A percentile compares a stretch with the other conserved stretches of the same genome.
phyloP scores from a whole-genome alignment of 2,888 invertebrate genomes.

The Agonopterix alstromeriana region DNA sequence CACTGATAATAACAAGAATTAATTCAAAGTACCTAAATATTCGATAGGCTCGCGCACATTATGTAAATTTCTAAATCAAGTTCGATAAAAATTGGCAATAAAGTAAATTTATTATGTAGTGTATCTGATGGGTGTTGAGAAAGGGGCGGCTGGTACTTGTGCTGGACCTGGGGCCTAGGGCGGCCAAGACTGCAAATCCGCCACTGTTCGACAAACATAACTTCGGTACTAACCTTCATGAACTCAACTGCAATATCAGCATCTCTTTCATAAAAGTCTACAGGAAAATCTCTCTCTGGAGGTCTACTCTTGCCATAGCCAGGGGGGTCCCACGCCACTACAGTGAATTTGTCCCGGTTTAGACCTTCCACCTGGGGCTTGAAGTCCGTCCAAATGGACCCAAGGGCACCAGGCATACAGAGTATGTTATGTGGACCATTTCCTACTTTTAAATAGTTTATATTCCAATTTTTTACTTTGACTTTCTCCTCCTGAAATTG shows the following conservation, averaged over 20 bases:
- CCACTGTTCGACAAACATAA: too few relatives aligned
- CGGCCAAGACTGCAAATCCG: too few relatives aligned
- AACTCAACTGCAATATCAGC: conserved; percentile 82
- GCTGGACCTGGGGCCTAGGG: too few relatives aligned
- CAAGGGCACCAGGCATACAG: conserved; percentile 88
- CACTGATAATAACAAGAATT: too few relatives aligned
- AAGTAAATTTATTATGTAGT: too few relatives aligned
- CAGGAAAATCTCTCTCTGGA: conserved; percentile 82
- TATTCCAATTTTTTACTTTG: neutral
- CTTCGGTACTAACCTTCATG: conserved; percentile 75
- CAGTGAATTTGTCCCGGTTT: conserved; percentile 77
- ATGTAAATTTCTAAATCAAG: too few relatives aligned
- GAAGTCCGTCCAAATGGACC: conserved; percentile 90
- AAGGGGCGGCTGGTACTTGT: too few relatives aligned
- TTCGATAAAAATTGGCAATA: too few relatives aligned
- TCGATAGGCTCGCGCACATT: too few relatives aligned
- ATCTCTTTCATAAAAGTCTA: conserved; percentile 85
- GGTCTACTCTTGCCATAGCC: conserved; percentile 92
- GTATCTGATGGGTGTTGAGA: too few relatives aligned
- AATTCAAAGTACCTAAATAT: too few relatives aligned
- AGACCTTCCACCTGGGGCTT: conserved; percentile 84
- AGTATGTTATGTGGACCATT: conserved; percentile 78
- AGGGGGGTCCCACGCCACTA: conserved; percentile 89
- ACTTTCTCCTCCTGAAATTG: conserved; percentile 72
- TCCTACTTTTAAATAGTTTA: conserved; percentile 58